Base-by-base conservation (phyloP, 1,140 invertebrate genomes). In the Mylabris phalerata region DNA sequence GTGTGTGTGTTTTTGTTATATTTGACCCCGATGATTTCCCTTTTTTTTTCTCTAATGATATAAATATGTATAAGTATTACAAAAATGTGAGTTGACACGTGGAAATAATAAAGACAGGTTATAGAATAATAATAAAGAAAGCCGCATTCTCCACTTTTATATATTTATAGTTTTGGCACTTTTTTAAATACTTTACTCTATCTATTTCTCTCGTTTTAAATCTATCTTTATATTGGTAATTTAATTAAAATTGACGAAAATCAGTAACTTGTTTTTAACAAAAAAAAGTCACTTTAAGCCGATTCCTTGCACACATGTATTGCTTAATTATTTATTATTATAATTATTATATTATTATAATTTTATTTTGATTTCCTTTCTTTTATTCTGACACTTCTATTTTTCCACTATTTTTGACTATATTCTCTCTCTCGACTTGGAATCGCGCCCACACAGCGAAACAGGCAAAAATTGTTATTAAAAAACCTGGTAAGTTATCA, bases 381-480 rank as follows among this genome's bases (percentile, higher is more conserved):
- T 68, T 71, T 71, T 73, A 73, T 74, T 74, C 71, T 74, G 71
- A 74, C 73, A 73, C 71, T 74, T 74, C 71, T 74, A 73, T 74
- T 73, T 74, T 73, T 74, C 32, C 73, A 74, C 71, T 72, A 73
- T 71, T 74, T 72, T 65, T 71, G 65, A 71, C 71, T 74, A 74
- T 73, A 72, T 72, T 73, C 71, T 19, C 19, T 19, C 19, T 19
- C 19, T 70, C 70, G 9, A 32, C 69, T 73, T 72, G 72, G 73
- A 71, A 71, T 73, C 71, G 71, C 71, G 68, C 66, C 68, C 71
- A 69, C 68, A 74, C 73, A 74, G 73, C 71, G 73, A 74, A 73
- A 73, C 71, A 73, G 71, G 67, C 73, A 71, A 73, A 72, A 73
- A 73, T 74, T 65, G 71, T 74, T 66, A 68, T 68, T 64, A 74